Base-by-base conservation (phyloP, 2,113 vertebrate species). In the Nansenia antarctica region DNA sequence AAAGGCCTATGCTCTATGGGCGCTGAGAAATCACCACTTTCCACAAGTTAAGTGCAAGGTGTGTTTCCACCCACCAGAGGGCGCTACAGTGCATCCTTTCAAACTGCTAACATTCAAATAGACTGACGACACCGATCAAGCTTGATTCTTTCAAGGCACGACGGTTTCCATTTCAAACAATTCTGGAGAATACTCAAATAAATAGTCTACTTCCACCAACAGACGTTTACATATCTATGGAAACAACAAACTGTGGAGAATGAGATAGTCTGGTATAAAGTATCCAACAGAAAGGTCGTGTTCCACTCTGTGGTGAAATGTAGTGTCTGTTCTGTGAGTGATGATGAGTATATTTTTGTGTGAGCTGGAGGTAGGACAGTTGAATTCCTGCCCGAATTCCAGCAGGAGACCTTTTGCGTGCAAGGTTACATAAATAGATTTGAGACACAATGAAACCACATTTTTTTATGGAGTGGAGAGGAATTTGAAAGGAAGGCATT, bases 41-140 rank as follows among this genome's bases (percentile, higher is more conserved):
- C n/a, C n/a, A n/a, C n/a, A n/a, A n/a, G n/a, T n/a, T 27, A 29
- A 1, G 1, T 76, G 78, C 30, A 80, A 20, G 7, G n/a, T 31
- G 53, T 3, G 3, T 1, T 57, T 62, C 35, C 47, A 1, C 15
- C 83, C 86, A 82, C 52, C 11, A 87, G 88, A 76, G 82, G 84
- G 68, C n/a, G 80, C 65, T 69, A 67, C 0, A 34, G 31, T 27
- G 31, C 30, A 30, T 53, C 26, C 67, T 77, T 73, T 66, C 18
- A 52, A 20, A 61, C 1, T 24, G 1, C 20, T 2, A 47, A 3
- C 49, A 24, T 20, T 5, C 49, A 53, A 14, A 9, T 53, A 53
- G 8, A 22, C 1, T 7, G 20, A 24, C 9, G 8, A 52, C 37
- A 42, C 37, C 37, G n/a, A n/a, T n/a, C n/a, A 18, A 53, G 49